A percentile compares a stretch with the other conserved stretches of the same genome.
Conservation (phyloP, 2,888 invertebrate genomes). For the Halictus ligatus region DNA sequence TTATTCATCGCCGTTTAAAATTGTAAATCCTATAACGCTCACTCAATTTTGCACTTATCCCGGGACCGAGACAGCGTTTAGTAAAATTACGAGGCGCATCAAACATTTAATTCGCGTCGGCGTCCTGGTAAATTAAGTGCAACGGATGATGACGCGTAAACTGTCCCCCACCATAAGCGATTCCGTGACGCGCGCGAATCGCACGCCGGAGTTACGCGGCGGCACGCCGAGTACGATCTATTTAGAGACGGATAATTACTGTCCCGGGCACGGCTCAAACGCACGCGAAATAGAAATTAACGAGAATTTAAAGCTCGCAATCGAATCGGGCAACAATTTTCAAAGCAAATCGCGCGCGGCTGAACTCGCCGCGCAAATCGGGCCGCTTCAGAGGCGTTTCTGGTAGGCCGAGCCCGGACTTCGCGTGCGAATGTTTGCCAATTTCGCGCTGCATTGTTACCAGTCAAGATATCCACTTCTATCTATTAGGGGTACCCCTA, state of each 20-base stretch:
- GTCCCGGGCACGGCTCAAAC: constrained; percentile 19
- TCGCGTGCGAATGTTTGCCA: background rate
- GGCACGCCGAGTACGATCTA: constrained; percentile 19
- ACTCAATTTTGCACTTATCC: constrained; percentile 1
- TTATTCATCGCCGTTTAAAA: constrained; percentile 1
- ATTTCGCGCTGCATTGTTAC: background rate
- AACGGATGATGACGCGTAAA: constrained; percentile 54
- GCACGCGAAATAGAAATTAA: constrained; percentile 46
- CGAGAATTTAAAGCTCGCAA: constrained; percentile 43
- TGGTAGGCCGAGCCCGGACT: background rate
- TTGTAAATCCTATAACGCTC: background rate
- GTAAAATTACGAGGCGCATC: constrained; percentile 58
- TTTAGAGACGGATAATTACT: constrained; percentile 46
- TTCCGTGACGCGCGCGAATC: constrained; percentile 29
- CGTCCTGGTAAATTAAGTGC: constrained; percentile 63
- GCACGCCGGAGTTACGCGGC: background rate
- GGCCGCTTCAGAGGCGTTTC: background rate
- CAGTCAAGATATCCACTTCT: background rate
- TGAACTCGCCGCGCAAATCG: background rate
- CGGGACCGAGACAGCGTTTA: constrained; percentile 30
- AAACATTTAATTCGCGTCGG: constrained; percentile 66
- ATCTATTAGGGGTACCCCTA: too few species aligned
- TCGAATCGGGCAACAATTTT: constrained; percentile 45
- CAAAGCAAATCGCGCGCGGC: constrained; percentile 31
- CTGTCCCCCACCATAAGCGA: constrained; percentile 36